These are phyloP conservation scores for Phytoseiulus persimilis DNA, from an alignment of 2,888 invertebrate genomes.

Conservation along the genomic window DNA sequence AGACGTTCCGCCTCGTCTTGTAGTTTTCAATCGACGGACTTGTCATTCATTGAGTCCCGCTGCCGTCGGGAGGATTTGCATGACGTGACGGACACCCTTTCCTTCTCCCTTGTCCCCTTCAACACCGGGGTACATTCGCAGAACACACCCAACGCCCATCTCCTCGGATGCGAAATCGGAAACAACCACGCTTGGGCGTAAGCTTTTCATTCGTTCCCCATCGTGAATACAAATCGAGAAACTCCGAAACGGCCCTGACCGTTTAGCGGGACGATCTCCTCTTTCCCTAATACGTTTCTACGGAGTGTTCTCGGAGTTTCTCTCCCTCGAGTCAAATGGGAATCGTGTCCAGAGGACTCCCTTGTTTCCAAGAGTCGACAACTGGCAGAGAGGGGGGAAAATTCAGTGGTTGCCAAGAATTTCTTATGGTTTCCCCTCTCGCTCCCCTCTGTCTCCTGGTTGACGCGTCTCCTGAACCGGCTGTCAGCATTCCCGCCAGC, in stretches of 20 bases:
- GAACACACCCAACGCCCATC: neutral
- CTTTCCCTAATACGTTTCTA: neutral
- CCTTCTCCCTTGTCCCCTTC: neutral
- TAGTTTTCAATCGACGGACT: neutral
- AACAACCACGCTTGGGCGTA: neutral
- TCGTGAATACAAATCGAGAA: neutral
- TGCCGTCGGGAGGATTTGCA: neutral
- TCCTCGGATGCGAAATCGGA: neutral
- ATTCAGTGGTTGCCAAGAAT: neutral
- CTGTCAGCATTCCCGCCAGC: neutral
- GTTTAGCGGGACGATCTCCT: neutral
- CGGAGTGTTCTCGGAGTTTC: too few species aligned
- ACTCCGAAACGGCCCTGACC: neutral
- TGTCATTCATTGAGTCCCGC: neutral
- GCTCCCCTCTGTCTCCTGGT: neutral
- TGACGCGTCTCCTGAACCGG: neutral
- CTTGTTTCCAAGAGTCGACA: too few species aligned
- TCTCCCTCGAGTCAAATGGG: neutral
- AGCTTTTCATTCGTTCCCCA: neutral
- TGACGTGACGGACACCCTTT: neutral
- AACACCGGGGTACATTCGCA: neutral
- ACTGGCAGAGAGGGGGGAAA: neutral
- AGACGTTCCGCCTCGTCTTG: neutral
- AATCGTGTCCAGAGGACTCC: neutral
- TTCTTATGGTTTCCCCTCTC: neutral